Percentiles rank a stretch among this genome's conserved stretches.
Conservation (phyloP, 1,140 invertebrate species). For the Spodoptera litura region DNA sequence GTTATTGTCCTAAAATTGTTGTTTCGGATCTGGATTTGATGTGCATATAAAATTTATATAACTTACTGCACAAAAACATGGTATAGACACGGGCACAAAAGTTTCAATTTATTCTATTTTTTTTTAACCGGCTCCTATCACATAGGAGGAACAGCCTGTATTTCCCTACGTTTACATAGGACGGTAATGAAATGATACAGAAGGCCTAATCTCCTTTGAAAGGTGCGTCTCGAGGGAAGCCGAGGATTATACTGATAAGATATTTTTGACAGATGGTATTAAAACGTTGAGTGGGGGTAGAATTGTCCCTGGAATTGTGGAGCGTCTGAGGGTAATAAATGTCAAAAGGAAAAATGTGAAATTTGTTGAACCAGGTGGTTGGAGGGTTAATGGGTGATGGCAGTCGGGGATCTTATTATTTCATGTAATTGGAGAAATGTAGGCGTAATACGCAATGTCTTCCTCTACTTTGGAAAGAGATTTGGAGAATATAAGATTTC, state of each 20-base stretch:
- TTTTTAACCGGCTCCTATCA: too few species aligned
- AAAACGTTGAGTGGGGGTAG: not conserved
- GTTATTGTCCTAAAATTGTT: too few species aligned
- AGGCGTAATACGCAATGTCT: too few species aligned
- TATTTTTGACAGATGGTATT: slow-evolving; percentile 17
- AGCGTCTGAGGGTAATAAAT: not conserved
- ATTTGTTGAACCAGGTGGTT: not conserved
- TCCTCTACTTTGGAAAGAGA: too few species aligned
- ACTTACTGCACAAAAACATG: too few species aligned
- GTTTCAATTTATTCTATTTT: too few species aligned
- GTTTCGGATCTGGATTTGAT: too few species aligned
- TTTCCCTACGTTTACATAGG: slow-evolving; percentile 5
- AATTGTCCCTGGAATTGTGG: slow-evolving; percentile 12
- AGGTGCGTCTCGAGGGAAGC: slow-evolving; percentile 10
- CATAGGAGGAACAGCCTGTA: not conserved
- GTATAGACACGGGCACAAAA: too few species aligned
- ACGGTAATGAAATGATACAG: slow-evolving; percentile 30
- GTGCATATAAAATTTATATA: too few species aligned
- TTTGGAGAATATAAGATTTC: too few species aligned
- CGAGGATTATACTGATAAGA: slow-evolving; percentile 23
- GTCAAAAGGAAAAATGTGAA: not conserved
- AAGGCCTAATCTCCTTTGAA: slow-evolving; percentile 19
- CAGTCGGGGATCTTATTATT: too few species aligned
- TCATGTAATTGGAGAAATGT: too few species aligned
- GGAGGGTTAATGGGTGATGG: not conserved